Evolutionary conservation across 2,113 vertebrate genomes (phyloP), one percentile per base, ranked within the genome.

Genomic region (Machaerirhynchus nigripectus): DNA sequence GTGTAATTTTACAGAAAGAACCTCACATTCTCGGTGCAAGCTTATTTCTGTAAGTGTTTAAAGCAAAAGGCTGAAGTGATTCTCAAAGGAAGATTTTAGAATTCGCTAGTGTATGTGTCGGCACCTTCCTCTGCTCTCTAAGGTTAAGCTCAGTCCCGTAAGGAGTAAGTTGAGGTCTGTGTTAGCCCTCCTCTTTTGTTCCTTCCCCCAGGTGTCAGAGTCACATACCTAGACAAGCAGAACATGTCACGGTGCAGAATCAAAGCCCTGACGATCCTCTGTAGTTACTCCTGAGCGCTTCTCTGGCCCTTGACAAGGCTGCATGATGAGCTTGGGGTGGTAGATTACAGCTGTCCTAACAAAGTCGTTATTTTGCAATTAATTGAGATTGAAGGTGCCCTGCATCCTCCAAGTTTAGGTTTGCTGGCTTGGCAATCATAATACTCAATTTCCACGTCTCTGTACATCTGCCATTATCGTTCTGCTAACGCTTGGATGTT

Each of bases 41-140:
- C 40, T 52, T 59, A 60, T 47, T 84, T 89, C 69, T 53, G 30
- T 30, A 40, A 87, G 37, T 11, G 23, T 39, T 80, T 37, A 60
- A 88, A 68, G 52, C 24, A 76, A 56, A 60, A 79, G 46, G 9
- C 44, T 80, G 52, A 75, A 59, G 39, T 44, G 68, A 52, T 9
- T 5, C 27, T 67, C 14, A 20, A 65, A 55, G 35, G n/a, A 59
- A 61, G 30, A 61, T 59, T 33, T 74, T 15, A 1, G 68, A 64
- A 57, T 14, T 39, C 1, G 1, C 40, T 65, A 1, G 33, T n/a
- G 20, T 23, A 3, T 8, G 0, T 1, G 0, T 39, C 0, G 0
- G 17, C 71, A 65, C 27, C 24, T 52, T 91, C 30, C n/a, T 78
- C 63, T 47, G 26, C 31, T 7, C 78, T 63, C 44, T 56, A 35